phyloP scores from a whole-genome alignment of 1,140 invertebrate species.

The Dysdera silvatica region DNA sequence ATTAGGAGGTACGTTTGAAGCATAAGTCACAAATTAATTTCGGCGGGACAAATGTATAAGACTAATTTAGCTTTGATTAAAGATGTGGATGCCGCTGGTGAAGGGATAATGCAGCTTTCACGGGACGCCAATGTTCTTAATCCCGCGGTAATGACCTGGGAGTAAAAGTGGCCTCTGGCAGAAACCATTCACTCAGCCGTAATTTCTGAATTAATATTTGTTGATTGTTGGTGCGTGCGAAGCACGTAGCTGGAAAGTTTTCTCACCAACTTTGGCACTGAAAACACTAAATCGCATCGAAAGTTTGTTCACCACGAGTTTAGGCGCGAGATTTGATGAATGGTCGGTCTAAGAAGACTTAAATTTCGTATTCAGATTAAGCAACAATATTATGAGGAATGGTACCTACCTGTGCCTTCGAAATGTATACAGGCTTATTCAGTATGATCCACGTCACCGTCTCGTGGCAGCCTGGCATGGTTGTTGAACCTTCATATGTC shows the following conservation, averaged over 20 bases:
- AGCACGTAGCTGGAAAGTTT: too few species aligned
- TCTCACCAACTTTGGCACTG: too few species aligned
- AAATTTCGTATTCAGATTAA: too few species aligned
- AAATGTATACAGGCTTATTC: conserved; percentile 94
- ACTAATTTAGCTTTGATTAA: conserved; percentile 20
- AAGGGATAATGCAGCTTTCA: conserved; percentile 11
- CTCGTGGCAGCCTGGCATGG: conserved; percentile 62
- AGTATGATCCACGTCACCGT: conserved; percentile 81
- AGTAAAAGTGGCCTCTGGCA: background rate
- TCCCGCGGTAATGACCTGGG: conserved; percentile 13
- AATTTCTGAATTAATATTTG: too few species aligned
- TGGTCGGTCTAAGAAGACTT: too few species aligned
- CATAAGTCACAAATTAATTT: conserved; percentile 26
- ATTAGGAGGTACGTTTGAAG: conserved; percentile 11
- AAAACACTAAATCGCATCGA: too few species aligned
- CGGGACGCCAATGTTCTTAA: conserved; percentile 3
- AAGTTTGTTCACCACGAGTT: too few species aligned
- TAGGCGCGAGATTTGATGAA: too few species aligned
- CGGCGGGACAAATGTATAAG: background rate
- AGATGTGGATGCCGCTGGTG: background rate
- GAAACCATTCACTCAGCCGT: too few species aligned
- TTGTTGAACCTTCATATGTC: conserved; percentile 95
- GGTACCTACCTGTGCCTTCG: conserved; percentile 73
- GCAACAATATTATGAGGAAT: too few species aligned
- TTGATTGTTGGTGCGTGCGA: too few species aligned